Evolutionary conservation across 2,888 invertebrate species (phyloP).

Genomic region (Cheilosia urbana): DNA sequence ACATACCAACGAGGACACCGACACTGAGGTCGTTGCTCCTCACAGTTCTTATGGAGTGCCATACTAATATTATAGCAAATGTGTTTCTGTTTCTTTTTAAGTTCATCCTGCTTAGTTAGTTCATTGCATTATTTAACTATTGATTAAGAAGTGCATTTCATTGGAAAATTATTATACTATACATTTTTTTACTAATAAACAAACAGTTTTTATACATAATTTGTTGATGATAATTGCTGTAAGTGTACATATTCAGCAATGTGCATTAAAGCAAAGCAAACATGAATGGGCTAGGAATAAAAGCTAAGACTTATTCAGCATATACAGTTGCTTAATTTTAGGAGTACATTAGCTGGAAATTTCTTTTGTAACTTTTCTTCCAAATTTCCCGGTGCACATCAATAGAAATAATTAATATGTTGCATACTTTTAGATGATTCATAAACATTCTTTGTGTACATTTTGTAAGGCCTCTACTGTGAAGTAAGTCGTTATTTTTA

Average conservation of each 20-base stretch:
- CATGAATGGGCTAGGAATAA: too few relatives aligned
- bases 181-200: constrained; percentile 15
- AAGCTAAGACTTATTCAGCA: too few relatives aligned
- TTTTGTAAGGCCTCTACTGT: background rate
- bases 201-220: background rate
- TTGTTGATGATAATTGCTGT: too few relatives aligned
- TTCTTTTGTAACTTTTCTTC: too few relatives aligned
- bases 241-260: too few relatives aligned
- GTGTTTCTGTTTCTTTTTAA: background rate
- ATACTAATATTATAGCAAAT: constrained; percentile 19
- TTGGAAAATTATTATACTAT: background rate
- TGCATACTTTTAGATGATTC: constrained; percentile 4
- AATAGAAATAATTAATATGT: background rate
- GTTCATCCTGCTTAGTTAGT: constrained; percentile 5
- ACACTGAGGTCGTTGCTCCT: constrained; percentile 29
- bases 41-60: constrained; percentile 58
- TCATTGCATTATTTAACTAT: constrained; percentile 34
- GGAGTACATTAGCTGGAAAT: too few relatives aligned
- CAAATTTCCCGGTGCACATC: too few relatives aligned
- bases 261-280: too few relatives aligned
- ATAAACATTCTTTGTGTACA: background rate
- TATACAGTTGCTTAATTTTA: too few relatives aligned
- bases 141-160: constrained; percentile 9
- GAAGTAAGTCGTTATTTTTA: background rate
- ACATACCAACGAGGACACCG: constrained; percentile 9